Conservation (phyloP, 2,797 vertebrate genomes). For the Columba guinea region DNA sequence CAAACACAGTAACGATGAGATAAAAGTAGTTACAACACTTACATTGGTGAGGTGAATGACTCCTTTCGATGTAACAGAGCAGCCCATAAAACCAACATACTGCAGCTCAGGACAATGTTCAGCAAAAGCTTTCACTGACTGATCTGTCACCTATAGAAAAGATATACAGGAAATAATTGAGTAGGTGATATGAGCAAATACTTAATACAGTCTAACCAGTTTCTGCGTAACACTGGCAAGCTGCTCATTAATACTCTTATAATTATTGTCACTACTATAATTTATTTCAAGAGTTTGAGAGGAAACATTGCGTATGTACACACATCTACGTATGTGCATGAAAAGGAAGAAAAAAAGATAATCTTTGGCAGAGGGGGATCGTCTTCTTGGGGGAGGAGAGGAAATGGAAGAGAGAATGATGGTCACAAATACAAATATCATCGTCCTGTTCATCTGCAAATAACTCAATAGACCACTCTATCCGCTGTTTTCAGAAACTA, state of each 20-base stretch:
- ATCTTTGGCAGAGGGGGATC: background rate
- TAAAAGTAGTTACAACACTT: slow-evolving; percentile 57
- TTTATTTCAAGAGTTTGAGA: background rate
- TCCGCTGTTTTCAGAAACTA: background rate
- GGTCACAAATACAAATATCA: background rate
- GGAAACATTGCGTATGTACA: background rate
- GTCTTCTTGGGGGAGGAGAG: background rate
- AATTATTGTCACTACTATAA: background rate
- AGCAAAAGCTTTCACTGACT: slow-evolving; percentile 92
- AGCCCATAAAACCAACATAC: slow-evolving; percentile 98
- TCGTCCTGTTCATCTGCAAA: background rate
- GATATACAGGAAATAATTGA: background rate
- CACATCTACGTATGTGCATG: background rate
- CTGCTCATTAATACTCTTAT: background rate
- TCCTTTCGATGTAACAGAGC: slow-evolving; percentile 96
- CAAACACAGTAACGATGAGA: background rate
- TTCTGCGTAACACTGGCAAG: background rate
- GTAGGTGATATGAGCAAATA: background rate
- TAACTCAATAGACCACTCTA: background rate
- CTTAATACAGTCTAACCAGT: background rate
- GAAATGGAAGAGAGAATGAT: background rate
- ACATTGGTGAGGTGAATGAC: slow-evolving; percentile 96
- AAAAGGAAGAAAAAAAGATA: background rate
- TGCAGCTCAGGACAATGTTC: slow-evolving; percentile 95
- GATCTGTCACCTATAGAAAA: slow-evolving; percentile 89